Evolutionary conservation across 2,888 invertebrate species (phyloP), one percentile per base, ranked within the genome.

Genomic region (Cryptus armator): DNA sequence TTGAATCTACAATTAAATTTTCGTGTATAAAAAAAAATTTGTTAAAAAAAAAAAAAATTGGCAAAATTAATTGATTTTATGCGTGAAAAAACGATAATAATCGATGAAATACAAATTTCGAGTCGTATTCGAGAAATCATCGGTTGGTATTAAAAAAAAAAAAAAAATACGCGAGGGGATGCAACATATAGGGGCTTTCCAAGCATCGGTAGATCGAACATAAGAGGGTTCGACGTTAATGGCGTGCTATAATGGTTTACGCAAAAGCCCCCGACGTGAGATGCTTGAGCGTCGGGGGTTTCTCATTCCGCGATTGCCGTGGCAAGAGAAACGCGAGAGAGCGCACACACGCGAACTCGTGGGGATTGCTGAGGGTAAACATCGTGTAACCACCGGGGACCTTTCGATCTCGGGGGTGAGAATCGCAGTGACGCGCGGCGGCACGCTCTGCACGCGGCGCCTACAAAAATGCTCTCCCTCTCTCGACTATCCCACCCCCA

Each of bases 351-450:
- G 80, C 48, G 72, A 80, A 86, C 88, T 89, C 90, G 87, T 87
- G 83, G 90, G 91, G 91, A 85, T 89, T 87, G 87, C 85, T 86
- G 88, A 90, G 93, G 93, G 91, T 93, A 93, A 93, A 92, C 91
- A 91, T 91, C 90, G 91, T 91, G 92, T 91, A 93, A 93, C 93
- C 93, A 90, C 91, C 88, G 87, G 92, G 92, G 91, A 90, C 89
- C 90, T 88, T 89, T 82, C 85, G 76, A 79, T 70, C 81, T 68
- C 79, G 75, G 56, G 79, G 77, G 85, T 70, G 79, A 83, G 78
- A 37, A 59, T 79, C 44, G 74, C 37, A 68, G 66, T 51, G 68
- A 66, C 75, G 75, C 51, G 67, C 51, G 32, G 46, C 53, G 46
- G 76, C 80, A 66, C 72, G 66, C 72, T 76, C 43, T 62, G 77